Evolutionary conservation across 2,888 invertebrate genomes (phyloP).

Genomic region (Parapristionchus giblindavisi): DNA sequence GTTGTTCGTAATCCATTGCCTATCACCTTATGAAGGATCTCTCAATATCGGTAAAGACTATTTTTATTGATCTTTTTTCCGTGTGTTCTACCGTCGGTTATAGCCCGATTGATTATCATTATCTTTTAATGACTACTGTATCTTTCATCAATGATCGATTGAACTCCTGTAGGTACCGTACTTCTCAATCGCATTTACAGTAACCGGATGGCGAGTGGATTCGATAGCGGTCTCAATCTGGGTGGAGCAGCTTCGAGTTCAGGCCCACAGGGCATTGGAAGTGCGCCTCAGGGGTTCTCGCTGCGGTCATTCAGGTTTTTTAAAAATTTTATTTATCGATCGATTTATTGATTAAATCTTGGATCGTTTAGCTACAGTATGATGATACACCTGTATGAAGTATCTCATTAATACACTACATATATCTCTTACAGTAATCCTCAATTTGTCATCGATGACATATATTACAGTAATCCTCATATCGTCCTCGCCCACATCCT

Average conservation of each 20-base stretch:
- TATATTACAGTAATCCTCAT: conserved; percentile 59
- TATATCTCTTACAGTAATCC: too few relatives aligned
- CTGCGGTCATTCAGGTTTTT: conserved; percentile 51
- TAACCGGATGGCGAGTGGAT: conserved; percentile 46
- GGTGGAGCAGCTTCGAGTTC: conserved; percentile 46
- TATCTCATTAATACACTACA: too few relatives aligned
- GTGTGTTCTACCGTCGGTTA: neutral
- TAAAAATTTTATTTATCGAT: neutral
- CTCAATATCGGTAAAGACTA: too few relatives aligned
- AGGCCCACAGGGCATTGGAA: conserved; percentile 26
- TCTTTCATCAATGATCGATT: neutral
- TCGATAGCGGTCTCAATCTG: conserved; percentile 54
- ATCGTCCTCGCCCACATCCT: conserved; percentile 73
- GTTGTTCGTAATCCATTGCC: too few relatives aligned
- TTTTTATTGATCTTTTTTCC: too few relatives aligned
- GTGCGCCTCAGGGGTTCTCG: conserved; percentile 46
- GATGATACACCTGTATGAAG: too few relatives aligned
- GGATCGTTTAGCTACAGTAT: conserved; percentile 1
- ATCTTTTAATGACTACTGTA: neutral
- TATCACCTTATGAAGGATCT: too few relatives aligned
- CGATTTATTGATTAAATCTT: neutral
- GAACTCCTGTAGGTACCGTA: neutral
- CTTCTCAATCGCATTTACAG: conserved; percentile 4
- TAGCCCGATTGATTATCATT: neutral
- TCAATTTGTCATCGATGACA: too few relatives aligned